A percentile compares a stretch with the other conserved stretches of the same genome.
Conservation (phyloP, 23 tunicate genomes). For the Halocynthia aurantium region DNA sequence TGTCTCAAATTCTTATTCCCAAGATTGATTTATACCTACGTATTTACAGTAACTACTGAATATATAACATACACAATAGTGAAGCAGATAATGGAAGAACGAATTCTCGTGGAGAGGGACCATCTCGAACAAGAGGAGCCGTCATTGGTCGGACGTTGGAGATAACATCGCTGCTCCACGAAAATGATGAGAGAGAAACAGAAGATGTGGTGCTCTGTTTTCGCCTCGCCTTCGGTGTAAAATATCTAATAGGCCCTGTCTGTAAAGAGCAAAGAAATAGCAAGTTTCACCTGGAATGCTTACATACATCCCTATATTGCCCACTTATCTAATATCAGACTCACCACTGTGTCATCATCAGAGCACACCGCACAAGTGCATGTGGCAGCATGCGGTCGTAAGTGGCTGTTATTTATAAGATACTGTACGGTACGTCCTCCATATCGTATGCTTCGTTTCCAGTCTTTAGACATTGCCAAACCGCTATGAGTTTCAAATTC, state of each 20-base stretch:
- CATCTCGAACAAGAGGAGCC: conserved; percentile 1
- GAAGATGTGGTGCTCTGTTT: conserved; percentile 41
- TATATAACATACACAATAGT: too few species aligned
- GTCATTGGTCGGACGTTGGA: conserved; percentile 7
- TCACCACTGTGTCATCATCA: conserved; percentile 56
- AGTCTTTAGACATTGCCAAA: conserved; percentile 54
- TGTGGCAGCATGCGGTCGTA: conserved; percentile 58
- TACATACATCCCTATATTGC: neutral
- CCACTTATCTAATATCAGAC: conserved; percentile 4
- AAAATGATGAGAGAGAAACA: neutral
- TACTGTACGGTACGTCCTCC: conserved; percentile 47
- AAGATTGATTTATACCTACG: too few species aligned
- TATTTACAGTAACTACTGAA: too few species aligned
- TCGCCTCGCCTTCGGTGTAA: conserved; percentile 52
- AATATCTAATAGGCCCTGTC: conserved; percentile 54
- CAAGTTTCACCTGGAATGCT: too few species aligned
- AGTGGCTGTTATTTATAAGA: conserved; percentile 44
- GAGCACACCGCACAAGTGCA: conserved; percentile 68
- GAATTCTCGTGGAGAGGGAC: neutral
- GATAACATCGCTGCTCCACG: neutral
- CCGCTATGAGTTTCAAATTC: conserved; percentile 64
- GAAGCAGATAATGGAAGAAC: neutral
- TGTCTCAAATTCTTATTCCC: too few species aligned
- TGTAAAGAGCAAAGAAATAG: neutral
- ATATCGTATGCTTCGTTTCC: conserved; percentile 68